Evolutionary conservation across 2,797 vertebrate species (phyloP).

Genomic region (Uromys caudimaculatus): DNA sequence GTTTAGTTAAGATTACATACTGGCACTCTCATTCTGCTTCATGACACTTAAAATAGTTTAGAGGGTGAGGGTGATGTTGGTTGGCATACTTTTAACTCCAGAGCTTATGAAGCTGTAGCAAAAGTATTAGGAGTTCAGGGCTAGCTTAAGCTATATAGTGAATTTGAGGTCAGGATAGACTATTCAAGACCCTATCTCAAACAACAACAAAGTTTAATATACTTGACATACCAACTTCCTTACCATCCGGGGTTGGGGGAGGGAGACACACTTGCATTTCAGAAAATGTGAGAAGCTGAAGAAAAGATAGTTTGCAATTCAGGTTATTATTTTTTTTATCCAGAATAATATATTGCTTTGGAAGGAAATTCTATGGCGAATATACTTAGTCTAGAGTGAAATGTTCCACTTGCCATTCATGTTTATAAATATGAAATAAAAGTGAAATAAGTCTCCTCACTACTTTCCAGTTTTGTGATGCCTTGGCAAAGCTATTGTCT

Average conservation of each 20-base stretch:
- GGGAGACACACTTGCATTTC: neutral
- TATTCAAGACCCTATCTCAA: neutral
- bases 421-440: constrained; percentile 22
- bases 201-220: neutral
- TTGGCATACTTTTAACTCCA: neutral
- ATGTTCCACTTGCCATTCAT: neutral
- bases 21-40: neutral
- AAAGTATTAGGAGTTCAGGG: too few relatives aligned
- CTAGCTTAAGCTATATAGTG: neutral
- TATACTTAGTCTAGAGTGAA: constrained; percentile 3
- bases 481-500: neutral
- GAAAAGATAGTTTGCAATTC: constrained; percentile 39
- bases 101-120: too few relatives aligned
- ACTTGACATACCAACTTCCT: neutral
- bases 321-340: constrained; percentile 12
- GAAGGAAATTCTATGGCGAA: neutral
- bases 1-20: neutral
- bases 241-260: neutral
- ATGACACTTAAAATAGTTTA: constrained; percentile 1
- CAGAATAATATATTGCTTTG: neutral
- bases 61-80: too few relatives aligned
- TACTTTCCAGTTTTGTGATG: neutral
- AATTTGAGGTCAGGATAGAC: neutral
- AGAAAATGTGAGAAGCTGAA: neutral
- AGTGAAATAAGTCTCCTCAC: neutral